These are phyloP conservation scores for Phortica magna DNA, from an alignment of 2,888 invertebrate species.

Conservation along the genomic window DNA sequence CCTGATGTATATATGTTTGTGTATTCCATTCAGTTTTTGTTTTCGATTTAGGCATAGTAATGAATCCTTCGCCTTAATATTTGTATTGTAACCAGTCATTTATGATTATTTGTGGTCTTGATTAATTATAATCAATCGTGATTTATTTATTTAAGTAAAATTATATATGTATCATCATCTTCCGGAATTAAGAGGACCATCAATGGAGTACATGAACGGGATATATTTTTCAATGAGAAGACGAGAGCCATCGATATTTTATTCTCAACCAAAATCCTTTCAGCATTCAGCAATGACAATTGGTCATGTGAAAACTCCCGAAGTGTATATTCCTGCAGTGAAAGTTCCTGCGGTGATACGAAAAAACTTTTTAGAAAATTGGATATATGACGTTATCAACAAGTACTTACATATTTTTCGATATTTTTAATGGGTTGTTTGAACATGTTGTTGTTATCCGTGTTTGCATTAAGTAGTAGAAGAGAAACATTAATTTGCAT, in stretches of 20 bases:
- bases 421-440: background rate
- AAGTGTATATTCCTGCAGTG: background rate
- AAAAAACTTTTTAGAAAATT: slow-evolving; percentile 35
- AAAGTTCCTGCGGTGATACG: slow-evolving; percentile 27
- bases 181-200: too few species aligned
- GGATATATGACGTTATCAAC: background rate
- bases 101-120: background rate
- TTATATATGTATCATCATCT: too few species aligned
- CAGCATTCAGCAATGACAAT: background rate
- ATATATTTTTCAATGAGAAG: too few species aligned
- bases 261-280: too few species aligned
- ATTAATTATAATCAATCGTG: background rate
- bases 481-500: too few species aligned
- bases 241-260: too few species aligned
- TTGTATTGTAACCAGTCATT: background rate
- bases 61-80: too few species aligned
- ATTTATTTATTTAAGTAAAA: background rate
- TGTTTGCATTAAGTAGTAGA: too few species aligned
- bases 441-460: too few species aligned
- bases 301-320: background rate
- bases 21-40: background rate
- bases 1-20: background rate
- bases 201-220: too few species aligned
- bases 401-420: background rate
- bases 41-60: too few species aligned